Evolutionary conservation across 2,888 invertebrate species (phyloP).

Genomic region (Hypercompe scribonia): DNA sequence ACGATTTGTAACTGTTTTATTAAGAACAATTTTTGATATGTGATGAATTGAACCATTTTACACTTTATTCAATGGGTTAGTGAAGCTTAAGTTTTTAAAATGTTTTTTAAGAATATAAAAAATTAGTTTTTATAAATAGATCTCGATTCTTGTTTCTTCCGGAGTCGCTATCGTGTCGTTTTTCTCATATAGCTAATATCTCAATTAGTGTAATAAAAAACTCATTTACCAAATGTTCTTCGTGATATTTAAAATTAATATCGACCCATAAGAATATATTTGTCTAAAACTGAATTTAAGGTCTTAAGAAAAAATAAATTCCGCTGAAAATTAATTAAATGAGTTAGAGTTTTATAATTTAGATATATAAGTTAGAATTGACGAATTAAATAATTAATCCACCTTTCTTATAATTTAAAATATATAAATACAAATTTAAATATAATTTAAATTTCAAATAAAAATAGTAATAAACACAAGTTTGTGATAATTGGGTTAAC

Average conservation of each 20-base stretch:
- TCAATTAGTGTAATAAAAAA: too few species aligned
- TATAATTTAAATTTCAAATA: too few species aligned
- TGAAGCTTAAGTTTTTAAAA: neutral
- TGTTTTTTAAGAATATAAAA: neutral
- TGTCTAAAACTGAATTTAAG: too few species aligned
- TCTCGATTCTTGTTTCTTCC: neutral
- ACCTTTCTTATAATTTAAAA: neutral
- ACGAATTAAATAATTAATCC: neutral
- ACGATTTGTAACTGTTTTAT: neutral
- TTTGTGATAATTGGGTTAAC: constrained; percentile 1
- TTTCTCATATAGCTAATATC: too few species aligned
- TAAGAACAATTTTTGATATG: neutral
- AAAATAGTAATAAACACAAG: neutral
- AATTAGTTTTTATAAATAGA: neutral
- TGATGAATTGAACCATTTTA: neutral
- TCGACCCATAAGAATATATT: too few species aligned
- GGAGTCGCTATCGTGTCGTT: too few species aligned
- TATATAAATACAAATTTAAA: neutral
- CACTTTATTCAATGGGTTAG: neutral
- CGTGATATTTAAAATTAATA: too few species aligned
- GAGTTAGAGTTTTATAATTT: too few species aligned
- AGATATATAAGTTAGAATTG: neutral
- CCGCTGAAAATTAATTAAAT: too few species aligned
- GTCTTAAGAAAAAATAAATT: too few species aligned
- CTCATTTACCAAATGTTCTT: too few species aligned